phyloP scores from a whole-genome alignment of 2,888 invertebrate genomes.

The Drosophila stalkeri region DNA sequence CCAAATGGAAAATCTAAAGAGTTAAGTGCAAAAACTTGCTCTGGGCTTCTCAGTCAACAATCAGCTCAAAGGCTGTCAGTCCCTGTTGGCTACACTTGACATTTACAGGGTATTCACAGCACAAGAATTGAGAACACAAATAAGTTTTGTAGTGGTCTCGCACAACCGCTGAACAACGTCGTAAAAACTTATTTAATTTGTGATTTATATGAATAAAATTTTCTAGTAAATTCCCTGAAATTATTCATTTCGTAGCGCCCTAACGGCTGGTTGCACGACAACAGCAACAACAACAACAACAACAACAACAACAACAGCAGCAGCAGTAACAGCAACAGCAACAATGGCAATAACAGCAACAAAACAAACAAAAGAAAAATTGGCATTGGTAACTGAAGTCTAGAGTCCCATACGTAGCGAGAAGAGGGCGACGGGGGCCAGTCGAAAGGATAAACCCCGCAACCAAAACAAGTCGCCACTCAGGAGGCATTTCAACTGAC shows the following conservation, averaged over 20 bases:
- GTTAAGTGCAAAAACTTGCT: background rate
- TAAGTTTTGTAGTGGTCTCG: conserved; percentile 75
- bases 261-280: conserved; percentile 47
- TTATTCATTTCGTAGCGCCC: conserved; percentile 77
- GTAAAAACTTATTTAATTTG: conserved; percentile 79
- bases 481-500: conserved; percentile 28
- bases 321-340: conserved; percentile 31
- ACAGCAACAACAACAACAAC: conserved; percentile 16
- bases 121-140: conserved; percentile 62
- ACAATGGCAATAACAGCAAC: conserved; percentile 27
- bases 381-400: conserved; percentile 48
- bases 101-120: conserved; percentile 22
- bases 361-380: conserved; percentile 60
- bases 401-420: background rate
- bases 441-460: conserved; percentile 57
- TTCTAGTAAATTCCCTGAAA: conserved; percentile 78
- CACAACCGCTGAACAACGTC: conserved; percentile 77
- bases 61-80: background rate
- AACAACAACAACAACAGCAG: conserved; percentile 21
- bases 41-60: background rate
- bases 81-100: background rate
- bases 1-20: background rate
- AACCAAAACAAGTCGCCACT: conserved; percentile 54
- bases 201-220: conserved; percentile 80
- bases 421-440: conserved; percentile 5